Base-by-base conservation (phyloP, 2,888 invertebrate species). In the Watsonalla binaria region DNA sequence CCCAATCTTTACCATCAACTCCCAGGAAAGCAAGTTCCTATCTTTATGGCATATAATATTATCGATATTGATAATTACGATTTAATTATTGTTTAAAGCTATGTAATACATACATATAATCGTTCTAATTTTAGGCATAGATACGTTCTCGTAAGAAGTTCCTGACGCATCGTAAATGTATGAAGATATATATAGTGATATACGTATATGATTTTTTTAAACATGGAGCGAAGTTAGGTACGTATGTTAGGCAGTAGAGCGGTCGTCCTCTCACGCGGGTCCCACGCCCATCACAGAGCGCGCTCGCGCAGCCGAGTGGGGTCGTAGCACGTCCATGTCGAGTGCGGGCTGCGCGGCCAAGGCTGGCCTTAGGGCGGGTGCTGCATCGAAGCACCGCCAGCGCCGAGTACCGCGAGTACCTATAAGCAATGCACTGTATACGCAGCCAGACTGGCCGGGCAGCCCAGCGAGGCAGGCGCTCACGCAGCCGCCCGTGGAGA, bases 21-120 rank as follows among this genome's bases (percentile, higher is more conserved):
- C 91, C 91, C 91, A 91, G 91, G 86, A 90, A 91, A 91, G 89
- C 91, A 91, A 91, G 91, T 91, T 91, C 91, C 91, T 91, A 91
- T 91, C 91, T 91, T 91, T 91, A 91, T 91, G 91, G 90, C 91
- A 91, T 91, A 91, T 91, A 91, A 91, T 91, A 91, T 90, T 91
- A 91, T 91, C 90, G 90, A 90, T 90, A 91, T 90, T 91, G 91
- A 90, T 91, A 90, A 91, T 90, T 91, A 91, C 91, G 90, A 89
- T 91, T 90, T 90, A 91, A 91, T 91, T 90, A 90, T 90, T 91
- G 91, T 91, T 91, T 91, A 91, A 91, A 90, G 91, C 91, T 91
- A 91, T 91, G 91, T 91, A 91, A 91, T 91, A 90, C 91, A 91
- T 91, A 91, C 91, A 89, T 91, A 91, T 91, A 91, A 91, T 91